Conservation (phyloP, 2,888 invertebrate genomes). For the Cheilosia variabilis region DNA sequence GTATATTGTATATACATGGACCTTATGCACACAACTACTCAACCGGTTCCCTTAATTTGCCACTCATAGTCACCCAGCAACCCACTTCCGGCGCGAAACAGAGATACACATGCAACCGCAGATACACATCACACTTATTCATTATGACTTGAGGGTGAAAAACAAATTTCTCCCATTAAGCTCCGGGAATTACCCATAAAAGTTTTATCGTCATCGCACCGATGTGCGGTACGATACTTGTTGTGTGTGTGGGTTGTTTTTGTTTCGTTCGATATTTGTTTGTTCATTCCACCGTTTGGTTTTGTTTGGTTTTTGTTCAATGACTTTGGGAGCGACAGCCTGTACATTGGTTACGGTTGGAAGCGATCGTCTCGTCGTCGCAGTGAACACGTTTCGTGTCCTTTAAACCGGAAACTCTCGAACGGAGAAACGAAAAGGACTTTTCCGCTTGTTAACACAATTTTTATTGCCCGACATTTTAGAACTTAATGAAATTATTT, state of each 20-base stretch:
- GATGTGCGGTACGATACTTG: conserved; percentile 66
- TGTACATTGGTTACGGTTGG: conserved; percentile 41
- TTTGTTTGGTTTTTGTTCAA: conserved; percentile 54
- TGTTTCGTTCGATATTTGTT: neutral
- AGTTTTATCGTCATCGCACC: conserved; percentile 75
- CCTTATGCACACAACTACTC: conserved; percentile 18
- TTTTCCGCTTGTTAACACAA: conserved; percentile 75
- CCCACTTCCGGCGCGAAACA: conserved; percentile 43
- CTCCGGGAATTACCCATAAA: conserved; percentile 75
- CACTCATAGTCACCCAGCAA: conserved; percentile 22
- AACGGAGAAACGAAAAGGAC: conserved; percentile 65
- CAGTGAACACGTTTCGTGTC: conserved; percentile 53
- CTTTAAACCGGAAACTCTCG: conserved; percentile 57
- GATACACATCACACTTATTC: conserved; percentile 71
- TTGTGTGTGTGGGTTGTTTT: conserved; percentile 10
- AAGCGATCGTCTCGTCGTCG: conserved; percentile 42
- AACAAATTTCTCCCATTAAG: conserved; percentile 75
- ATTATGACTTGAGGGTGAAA: conserved; percentile 73
- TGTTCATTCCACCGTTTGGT: conserved; percentile 18
- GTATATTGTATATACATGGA: conserved; percentile 3
- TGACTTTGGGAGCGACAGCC: conserved; percentile 34
- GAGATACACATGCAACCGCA: conserved; percentile 60
- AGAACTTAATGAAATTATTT: conserved; percentile 75
- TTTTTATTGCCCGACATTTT: conserved; percentile 68
- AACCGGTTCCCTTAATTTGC: conserved; percentile 67